phyloP scores from a whole-genome alignment of 2,888 invertebrate species.

The Isotomurus palustris region DNA sequence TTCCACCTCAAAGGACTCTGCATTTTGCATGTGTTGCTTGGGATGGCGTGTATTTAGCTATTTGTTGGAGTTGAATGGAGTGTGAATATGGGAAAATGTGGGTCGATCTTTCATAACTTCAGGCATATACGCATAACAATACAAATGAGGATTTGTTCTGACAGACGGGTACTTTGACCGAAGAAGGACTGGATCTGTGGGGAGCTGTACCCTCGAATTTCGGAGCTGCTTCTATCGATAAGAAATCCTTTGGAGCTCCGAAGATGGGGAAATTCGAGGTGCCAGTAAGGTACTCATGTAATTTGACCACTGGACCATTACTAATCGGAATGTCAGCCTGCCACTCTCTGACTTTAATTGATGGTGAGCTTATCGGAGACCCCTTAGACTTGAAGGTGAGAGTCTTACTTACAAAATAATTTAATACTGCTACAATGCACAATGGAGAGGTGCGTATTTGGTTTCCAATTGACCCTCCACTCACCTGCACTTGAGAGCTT shows the following conservation, averaged over 20 bases:
- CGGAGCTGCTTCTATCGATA: slow-evolving; percentile 48
- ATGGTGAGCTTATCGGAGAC: slow-evolving; percentile 82
- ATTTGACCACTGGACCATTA: slow-evolving; percentile 49
- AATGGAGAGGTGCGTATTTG: too few relatives aligned
- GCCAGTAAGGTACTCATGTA: slow-evolving; percentile 31
- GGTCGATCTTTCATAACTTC: too few relatives aligned
- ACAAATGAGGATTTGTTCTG: too few relatives aligned
- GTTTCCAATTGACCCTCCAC: too few relatives aligned
- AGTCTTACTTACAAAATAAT: neutral
- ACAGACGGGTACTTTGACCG: slow-evolving; percentile 93
- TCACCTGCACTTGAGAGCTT: too few relatives aligned
- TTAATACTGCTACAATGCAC: too few relatives aligned
- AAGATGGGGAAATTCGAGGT: slow-evolving; percentile 29
- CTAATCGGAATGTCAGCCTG: slow-evolving; percentile 82
- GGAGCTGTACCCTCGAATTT: slow-evolving; percentile 68
- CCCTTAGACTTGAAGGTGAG: slow-evolving; percentile 82
- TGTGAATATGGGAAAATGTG: too few relatives aligned
- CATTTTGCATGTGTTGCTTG: too few relatives aligned
- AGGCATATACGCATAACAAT: too few relatives aligned
- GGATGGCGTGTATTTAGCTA: too few relatives aligned
- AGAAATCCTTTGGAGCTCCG: slow-evolving; percentile 47
- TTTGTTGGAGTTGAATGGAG: too few relatives aligned
- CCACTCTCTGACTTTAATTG: slow-evolving; percentile 86
- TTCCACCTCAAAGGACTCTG: too few relatives aligned
- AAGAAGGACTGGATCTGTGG: slow-evolving; percentile 93